Conservation (phyloP, 2,888 invertebrate genomes). For the Metallyticus violacea region DNA sequence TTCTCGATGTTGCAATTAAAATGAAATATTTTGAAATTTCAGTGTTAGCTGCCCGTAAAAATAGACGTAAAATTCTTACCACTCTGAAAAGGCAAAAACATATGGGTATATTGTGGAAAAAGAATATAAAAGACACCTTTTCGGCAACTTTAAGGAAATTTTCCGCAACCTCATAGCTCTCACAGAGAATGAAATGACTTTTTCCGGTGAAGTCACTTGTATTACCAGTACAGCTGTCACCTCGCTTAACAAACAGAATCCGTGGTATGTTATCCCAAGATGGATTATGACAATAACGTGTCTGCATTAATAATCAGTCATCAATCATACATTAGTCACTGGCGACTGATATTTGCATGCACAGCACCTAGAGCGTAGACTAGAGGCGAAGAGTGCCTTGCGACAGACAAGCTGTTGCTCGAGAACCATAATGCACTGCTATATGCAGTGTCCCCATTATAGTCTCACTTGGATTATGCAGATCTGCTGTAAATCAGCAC, state of each 20-base stretch:
- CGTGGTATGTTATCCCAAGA: neutral
- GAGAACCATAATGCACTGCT: neutral
- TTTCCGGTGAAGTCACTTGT: no score
- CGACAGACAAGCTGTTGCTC: neutral
- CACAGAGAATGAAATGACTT: no score
- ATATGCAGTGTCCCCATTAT: neutral
- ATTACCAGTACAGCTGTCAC: neutral
- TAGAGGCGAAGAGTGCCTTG: neutral
- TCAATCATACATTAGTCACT: neutral
- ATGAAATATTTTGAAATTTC: no score
- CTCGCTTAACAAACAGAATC: neutral
- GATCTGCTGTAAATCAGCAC: neutral
- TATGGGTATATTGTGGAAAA: no score
- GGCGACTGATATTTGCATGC: no score
- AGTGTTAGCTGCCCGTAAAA: no score
- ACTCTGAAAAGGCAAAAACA: no score
- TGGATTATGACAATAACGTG: neutral
- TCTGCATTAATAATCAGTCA: neutral
- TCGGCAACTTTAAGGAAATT: no score
- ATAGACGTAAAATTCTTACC: no score
- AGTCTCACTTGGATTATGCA: neutral
- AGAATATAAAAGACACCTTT: no score
- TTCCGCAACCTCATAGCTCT: no score
- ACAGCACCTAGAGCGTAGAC: neutral
- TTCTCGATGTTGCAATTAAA: no score